A percentile compares a stretch with the other conserved stretches of the same genome.
Conservation (phyloP, 2,888 invertebrate genomes). For the Hedychridium roseum region DNA sequence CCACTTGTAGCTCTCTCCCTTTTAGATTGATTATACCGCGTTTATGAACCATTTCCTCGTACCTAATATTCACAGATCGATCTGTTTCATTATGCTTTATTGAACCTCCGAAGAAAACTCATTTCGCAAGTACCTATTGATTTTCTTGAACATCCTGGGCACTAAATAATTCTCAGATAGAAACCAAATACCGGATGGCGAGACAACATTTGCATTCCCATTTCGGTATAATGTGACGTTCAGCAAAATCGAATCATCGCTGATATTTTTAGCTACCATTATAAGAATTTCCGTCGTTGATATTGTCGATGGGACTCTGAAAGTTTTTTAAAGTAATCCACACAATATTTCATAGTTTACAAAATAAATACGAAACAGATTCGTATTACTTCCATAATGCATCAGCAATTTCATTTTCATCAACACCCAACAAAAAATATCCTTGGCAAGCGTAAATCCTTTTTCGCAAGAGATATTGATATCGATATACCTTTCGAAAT, state of each 20-base stretch:
- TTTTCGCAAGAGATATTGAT: slow-evolving; percentile 37
- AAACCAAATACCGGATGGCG: slow-evolving; percentile 42
- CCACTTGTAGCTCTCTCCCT: slow-evolving; percentile 42
- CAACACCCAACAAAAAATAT: slow-evolving; percentile 40
- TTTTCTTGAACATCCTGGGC: slow-evolving; percentile 39
- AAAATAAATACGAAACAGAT: slow-evolving; percentile 2
- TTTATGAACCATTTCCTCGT: slow-evolving; percentile 28
- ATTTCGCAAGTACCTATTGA: slow-evolving; percentile 44
- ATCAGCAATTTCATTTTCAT: slow-evolving; percentile 20
- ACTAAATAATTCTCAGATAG: slow-evolving; percentile 47
- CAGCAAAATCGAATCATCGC: slow-evolving; percentile 31
- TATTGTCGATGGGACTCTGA: slow-evolving; percentile 40
- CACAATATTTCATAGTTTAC: not conserved
- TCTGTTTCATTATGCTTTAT: too few species aligned
- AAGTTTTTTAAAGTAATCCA: slow-evolving; percentile 4
- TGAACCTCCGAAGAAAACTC: not conserved
- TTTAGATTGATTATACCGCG: slow-evolving; percentile 36
- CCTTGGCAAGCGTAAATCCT: slow-evolving; percentile 37
- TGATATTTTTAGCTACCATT: slow-evolving; percentile 31
- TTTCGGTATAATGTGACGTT: slow-evolving; percentile 39
- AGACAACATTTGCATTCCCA: slow-evolving; percentile 44
- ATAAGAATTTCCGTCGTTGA: slow-evolving; percentile 47
- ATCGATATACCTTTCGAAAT: slow-evolving; percentile 43
- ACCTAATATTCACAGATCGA: slow-evolving; percentile 25
- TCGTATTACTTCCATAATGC: slow-evolving; percentile 20